Conservation (phyloP, 2,797 vertebrate genomes). For the Esox masquinongy region DNA sequence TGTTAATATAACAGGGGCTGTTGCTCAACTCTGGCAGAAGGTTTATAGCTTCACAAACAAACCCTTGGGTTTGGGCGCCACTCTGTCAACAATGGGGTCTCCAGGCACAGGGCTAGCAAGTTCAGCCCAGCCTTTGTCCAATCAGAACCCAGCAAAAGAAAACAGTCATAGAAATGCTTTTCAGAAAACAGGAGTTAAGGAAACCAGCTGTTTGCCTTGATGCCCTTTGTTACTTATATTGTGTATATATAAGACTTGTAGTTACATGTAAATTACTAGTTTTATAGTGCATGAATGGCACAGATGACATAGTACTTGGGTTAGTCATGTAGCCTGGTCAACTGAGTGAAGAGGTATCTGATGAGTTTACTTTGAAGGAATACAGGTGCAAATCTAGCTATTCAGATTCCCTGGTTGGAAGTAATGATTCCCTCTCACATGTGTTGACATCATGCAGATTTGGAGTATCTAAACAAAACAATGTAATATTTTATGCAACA, state of each 20-base stretch:
- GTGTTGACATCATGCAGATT: background rate
- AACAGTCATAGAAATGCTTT: slow-evolving; percentile 36
- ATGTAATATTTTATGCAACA: background rate
- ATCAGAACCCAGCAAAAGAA: slow-evolving; percentile 41
- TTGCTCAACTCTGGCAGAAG: slow-evolving; percentile 39
- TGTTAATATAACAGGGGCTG: slow-evolving; percentile 39
- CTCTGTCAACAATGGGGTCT: slow-evolving; percentile 70
- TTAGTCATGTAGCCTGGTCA: slow-evolving; percentile 2
- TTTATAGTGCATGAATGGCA: background rate
- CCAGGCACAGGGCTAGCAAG: slow-evolving; percentile 38
- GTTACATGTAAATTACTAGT: slow-evolving; percentile 25
- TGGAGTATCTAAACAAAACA: background rate
- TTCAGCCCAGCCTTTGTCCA: slow-evolving; percentile 41
- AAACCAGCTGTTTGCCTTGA: slow-evolving; percentile 53
- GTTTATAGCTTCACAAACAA: slow-evolving; percentile 72
- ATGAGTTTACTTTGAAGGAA: background rate
- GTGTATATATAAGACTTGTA: background rate
- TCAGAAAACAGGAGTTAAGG: slow-evolving; percentile 54
- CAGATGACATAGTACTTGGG: slow-evolving; percentile 27
- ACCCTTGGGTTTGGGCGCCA: slow-evolving; percentile 60
- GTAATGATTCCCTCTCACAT: background rate
- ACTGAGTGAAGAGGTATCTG: background rate
- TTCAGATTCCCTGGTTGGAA: slow-evolving; percentile 26
- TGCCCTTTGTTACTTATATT: background rate
- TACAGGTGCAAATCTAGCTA: slow-evolving; percentile 9